phyloP scores from a whole-genome alignment of 2,888 invertebrate species.

The Deilephila porcellus region DNA sequence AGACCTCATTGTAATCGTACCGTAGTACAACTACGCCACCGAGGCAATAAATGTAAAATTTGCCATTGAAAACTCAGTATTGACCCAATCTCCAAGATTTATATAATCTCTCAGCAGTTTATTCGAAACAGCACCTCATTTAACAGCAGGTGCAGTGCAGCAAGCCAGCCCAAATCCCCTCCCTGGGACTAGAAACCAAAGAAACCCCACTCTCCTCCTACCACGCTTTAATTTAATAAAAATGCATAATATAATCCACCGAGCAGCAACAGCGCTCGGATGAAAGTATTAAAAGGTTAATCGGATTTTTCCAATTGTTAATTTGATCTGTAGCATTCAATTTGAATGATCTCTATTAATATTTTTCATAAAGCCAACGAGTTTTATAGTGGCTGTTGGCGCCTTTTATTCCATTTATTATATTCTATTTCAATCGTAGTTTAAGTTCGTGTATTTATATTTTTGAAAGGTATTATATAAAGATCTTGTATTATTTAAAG shows the following conservation, averaged over 20 bases:
- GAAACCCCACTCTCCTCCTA: no score
- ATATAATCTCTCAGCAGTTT: no score
- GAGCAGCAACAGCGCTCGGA: neutral
- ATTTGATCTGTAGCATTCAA: constrained; percentile 10
- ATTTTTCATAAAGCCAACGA: constrained; percentile 1
- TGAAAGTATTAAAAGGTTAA: constrained; percentile 12
- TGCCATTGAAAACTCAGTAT: no score
- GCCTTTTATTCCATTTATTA: neutral
- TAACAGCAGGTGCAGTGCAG: no score
- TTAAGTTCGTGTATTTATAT: neutral
- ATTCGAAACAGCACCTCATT: no score
- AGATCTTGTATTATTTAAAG: no score
- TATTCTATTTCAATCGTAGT: neutral
- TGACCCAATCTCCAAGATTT: no score
- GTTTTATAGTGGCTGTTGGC: neutral
- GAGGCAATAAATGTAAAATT: no score
- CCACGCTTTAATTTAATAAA: neutral
- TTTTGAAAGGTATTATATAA: no score
- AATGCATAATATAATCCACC: neutral
- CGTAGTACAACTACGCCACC: no score
- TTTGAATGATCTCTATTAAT: constrained; percentile 4
- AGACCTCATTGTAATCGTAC: no score
- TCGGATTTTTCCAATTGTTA: constrained; percentile 8
- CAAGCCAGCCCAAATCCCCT: neutral
- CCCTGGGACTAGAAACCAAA: neutral